Percentiles rank a stretch among this genome's conserved stretches.
Evolutionary conservation across 2,888 invertebrate species (phyloP).

Genomic region (Epinotia nisella): DNA sequence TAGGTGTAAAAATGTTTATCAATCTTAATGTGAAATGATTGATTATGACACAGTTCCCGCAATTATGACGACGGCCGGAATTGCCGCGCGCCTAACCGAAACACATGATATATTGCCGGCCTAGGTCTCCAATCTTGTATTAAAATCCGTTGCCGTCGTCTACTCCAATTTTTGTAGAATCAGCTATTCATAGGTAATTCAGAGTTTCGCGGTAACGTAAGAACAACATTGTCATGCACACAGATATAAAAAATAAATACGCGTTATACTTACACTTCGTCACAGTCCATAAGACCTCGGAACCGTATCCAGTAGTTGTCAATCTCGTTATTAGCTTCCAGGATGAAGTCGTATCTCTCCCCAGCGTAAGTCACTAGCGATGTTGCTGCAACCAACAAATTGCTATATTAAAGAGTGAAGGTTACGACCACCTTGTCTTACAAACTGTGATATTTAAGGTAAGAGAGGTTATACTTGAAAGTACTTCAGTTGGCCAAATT

Average conservation of each 20-base stretch:
- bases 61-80: not conserved
- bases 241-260: not conserved
- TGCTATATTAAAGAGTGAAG: not conserved
- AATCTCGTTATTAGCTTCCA: slow-evolving; percentile 88
- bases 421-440: no score
- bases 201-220: no score
- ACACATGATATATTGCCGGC: not conserved
- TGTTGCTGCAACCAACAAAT: slow-evolving; percentile 67
- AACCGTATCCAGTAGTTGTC: slow-evolving; percentile 93
- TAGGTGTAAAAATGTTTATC: not conserved
- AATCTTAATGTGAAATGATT: not conserved
- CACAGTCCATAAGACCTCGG: slow-evolving; percentile 95
- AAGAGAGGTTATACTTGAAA: no score
- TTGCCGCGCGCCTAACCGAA: not conserved
- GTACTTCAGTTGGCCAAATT: no score
- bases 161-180: not conserved
- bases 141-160: not conserved
- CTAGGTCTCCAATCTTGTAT: not conserved
- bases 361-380: slow-evolving; percentile 92
- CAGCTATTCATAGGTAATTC: not conserved
- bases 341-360: slow-evolving; percentile 93
- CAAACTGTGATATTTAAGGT: no score
- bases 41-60: not conserved
- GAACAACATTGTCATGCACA: not conserved
- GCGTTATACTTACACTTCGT: slow-evolving; percentile 79